These are phyloP conservation scores for Hippotragus niger DNA, from an alignment of 2,113 vertebrate species.

Conservation along the genomic window DNA sequence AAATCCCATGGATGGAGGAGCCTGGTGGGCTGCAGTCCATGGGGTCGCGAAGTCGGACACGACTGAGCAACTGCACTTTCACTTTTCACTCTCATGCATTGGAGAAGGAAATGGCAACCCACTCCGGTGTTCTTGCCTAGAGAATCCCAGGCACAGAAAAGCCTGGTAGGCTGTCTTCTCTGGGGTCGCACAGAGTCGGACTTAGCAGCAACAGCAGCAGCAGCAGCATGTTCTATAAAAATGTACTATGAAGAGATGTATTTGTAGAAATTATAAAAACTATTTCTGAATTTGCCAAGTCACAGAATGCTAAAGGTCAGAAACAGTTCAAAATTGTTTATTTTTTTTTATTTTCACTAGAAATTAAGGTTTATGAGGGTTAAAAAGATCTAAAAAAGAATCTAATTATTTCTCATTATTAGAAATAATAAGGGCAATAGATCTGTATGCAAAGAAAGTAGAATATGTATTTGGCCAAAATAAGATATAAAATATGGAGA, in stretches of 20 bases:
- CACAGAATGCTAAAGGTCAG: neutral
- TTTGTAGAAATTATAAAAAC: neutral
- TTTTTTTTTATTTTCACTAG: neutral
- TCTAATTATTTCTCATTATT: neutral
- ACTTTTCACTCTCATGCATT: no score
- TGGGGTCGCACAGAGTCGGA: no score
- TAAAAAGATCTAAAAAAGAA: neutral
- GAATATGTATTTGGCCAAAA: neutral
- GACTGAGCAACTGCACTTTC: no score
- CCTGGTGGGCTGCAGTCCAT: no score
- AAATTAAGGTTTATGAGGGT: neutral
- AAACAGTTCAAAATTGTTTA: neutral
- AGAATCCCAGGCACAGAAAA: no score
- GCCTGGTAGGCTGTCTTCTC: no score
- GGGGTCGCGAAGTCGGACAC: no score
- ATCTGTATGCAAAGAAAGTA: neutral
- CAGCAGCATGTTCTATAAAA: neutral
- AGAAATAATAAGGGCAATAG: neutral
- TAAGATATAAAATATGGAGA: neutral
- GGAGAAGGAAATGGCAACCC: no score
- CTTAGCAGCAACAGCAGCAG: no score
- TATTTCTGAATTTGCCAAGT: neutral
- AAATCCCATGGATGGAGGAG: no score
- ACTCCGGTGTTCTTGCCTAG: no score
- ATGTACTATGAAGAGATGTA: neutral